Evolutionary conservation across 2,888 invertebrate species (phyloP).

Genomic region (Anoncus sp.): DNA sequence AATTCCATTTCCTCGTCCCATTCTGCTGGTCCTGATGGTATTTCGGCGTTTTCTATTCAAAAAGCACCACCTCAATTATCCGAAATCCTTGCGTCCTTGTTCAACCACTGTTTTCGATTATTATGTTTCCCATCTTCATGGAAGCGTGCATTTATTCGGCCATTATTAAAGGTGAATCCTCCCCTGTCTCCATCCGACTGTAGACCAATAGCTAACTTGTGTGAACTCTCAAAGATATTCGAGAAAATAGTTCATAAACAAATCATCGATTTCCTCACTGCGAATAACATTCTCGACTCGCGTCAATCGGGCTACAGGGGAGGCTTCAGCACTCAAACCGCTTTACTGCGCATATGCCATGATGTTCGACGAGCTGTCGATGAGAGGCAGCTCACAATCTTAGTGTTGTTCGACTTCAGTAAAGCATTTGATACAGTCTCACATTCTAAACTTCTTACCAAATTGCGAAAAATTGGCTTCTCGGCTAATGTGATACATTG

Average conservation of each 20-base stretch:
- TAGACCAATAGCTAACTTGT: too few relatives aligned
- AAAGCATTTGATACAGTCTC: too few relatives aligned
- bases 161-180: too few relatives aligned
- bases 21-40: neutral
- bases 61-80: neutral
- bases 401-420: too few relatives aligned
- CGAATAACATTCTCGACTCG: neutral
- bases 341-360: too few relatives aligned
- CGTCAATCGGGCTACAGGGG: too few relatives aligned
- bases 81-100: neutral
- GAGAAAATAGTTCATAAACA: conserved; percentile 2
- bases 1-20: neutral
- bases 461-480: neutral
- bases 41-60: neutral
- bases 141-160: too few relatives aligned
- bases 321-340: too few relatives aligned
- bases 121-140: neutral
- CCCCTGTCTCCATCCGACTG: too few relatives aligned
- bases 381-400: too few relatives aligned
- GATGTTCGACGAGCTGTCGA: too few relatives aligned
- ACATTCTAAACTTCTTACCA: neutral
- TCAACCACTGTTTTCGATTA: neutral
- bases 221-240: neutral
- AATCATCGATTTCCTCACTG: neutral
- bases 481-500: neutral